Evolutionary conservation across 1,140 invertebrate species (phyloP).

Genomic region (Trissolcus basalis): DNA sequence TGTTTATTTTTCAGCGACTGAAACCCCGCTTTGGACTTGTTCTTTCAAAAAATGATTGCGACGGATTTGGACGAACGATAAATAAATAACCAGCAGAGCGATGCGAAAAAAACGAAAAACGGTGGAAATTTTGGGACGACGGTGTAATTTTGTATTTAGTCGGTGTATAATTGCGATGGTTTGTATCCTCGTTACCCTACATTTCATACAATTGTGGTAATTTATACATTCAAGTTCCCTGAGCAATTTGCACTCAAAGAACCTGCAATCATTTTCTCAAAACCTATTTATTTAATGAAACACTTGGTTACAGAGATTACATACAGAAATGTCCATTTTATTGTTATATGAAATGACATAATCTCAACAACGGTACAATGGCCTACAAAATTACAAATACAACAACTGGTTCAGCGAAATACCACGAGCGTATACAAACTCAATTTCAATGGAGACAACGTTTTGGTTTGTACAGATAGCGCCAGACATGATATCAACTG

Average conservation of each 20-base stretch:
- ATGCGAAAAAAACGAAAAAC: neutral
- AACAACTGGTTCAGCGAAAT: neutral
- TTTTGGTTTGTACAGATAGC: no score
- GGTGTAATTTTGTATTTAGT: constrained; percentile 1
- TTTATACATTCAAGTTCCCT: constrained; percentile 36
- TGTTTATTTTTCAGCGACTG: constrained; percentile 19
- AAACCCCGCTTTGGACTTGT: no score
- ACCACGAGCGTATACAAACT: no score
- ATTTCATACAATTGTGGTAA: constrained; percentile 30
- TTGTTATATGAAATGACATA: constrained; percentile 18
- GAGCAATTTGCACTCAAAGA: constrained; percentile 48
- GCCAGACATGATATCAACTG: no score
- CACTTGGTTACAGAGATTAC: constrained; percentile 29
- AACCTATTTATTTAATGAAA: constrained; percentile 37
- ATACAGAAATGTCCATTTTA: constrained; percentile 10
- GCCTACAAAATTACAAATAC: constrained; percentile 10
- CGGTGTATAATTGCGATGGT: constrained; percentile 12
- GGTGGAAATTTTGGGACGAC: neutral
- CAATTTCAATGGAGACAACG: no score
- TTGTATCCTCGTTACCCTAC: constrained; percentile 36
- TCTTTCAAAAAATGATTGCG: no score
- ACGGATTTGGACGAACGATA: no score
- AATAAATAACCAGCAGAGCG: no score
- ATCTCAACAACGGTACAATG: constrained; percentile 26
- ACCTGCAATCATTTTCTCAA: constrained; percentile 31